Conservation (phyloP, 2,113 vertebrate genomes). For the Arenaria interpres region DNA sequence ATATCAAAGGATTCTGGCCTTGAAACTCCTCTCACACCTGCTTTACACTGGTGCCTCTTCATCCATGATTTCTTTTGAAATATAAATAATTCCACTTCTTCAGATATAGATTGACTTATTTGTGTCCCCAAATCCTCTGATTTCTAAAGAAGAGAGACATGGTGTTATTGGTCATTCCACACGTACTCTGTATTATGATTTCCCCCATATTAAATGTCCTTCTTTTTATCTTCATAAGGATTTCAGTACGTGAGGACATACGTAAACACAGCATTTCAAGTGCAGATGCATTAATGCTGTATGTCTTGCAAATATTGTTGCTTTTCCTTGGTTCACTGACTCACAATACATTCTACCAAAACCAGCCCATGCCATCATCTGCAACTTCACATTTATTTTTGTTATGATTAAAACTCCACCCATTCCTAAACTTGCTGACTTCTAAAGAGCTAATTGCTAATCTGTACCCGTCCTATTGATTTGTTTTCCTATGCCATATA, state of each 20-base stretch:
- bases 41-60: not conserved
- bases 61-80: not conserved
- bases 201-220: not conserved
- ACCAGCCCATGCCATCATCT: not conserved
- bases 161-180: not conserved
- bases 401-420: not conserved
- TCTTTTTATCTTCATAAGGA: not conserved
- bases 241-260: not conserved
- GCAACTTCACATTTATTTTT: not conserved
- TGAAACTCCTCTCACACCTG: not conserved
- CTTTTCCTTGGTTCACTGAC: not conserved
- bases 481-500: not conserved
- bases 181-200: not conserved
- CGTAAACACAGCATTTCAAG: not conserved
- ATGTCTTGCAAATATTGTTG: not conserved
- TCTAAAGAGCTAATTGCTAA: not conserved
- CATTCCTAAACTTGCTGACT: not conserved
- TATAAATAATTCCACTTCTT: not conserved
- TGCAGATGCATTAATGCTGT: fast-evolving
- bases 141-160: not conserved
- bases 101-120: not conserved
- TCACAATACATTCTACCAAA: not conserved
- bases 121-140: not conserved
- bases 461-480: not conserved
- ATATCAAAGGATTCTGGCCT: not conserved